Evolutionary conservation across 2,113 vertebrate genomes (phyloP), one percentile per base, ranked within the genome.

Genomic region (Sander vitreus): DNA sequence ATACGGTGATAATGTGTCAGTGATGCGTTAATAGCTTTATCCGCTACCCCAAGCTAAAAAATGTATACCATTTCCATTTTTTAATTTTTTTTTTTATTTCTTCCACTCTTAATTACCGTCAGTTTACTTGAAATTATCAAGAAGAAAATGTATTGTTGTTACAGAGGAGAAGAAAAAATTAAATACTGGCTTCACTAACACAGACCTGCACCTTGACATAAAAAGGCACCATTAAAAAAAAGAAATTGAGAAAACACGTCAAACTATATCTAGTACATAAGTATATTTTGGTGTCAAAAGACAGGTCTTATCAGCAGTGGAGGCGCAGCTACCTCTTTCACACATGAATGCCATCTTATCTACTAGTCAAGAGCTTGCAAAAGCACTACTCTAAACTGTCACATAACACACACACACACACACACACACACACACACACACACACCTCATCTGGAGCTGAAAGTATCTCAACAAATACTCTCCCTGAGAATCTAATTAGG

Each of bases 401-500:
- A 54, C 53, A 55, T 30, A 4, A 3, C 60, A 57, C 63, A 36
- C 36, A 36, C 59, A 47, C 23, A 23, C 57, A 63, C 23, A 55
- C 60, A 36, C 36, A 36, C 51, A 55, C 27, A 39, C 68, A 30
- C 50, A 48, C 55, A 48, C 50, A 70, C 7, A 36, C 50, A n/a
- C 51, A 71, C 33, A 13, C 6, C 8, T 55, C 19, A 66, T 73
- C 58, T 58, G 30, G 59, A 65, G 66, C 77, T 67, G 19, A 57
- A 23, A 50, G 60, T 63, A 62, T 63, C 71, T 4, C 36, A 80
- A 69, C 53, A 89, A 78, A 79, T 67, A 79, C 64, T 72, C 53
- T 71, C 27, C n/a, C 36, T n/a, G 57, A 69, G 51, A 25, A 66
- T 80, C 73, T 85, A 85, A 87, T 74, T 82, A 77, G 79, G 75